Evolutionary conservation across 2,888 invertebrate genomes (phyloP), one percentile per base, ranked within the genome.

Genomic region (Hirtodrosophila confusa): DNA sequence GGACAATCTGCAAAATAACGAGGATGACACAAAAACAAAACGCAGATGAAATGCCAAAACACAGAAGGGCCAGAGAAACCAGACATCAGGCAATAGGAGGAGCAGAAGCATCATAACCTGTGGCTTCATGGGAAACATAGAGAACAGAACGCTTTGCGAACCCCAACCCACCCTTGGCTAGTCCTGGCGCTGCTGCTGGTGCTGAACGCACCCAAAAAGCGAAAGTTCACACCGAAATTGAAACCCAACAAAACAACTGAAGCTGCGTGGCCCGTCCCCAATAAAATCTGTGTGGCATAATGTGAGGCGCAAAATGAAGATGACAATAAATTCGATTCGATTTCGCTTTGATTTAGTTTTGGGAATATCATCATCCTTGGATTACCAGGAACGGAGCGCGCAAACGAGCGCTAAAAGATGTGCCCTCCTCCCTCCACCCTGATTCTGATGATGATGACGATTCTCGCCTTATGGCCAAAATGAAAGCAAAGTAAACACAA

Each of bases 241-340:
- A 84, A 86, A 88, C 88, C 82, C 74, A 73, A 72, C 55, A 76
- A 74, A 37, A 60, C 31, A 56, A 48, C 51, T 53, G 76, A 56
- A 63, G 68, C 60, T 45, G 35, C 55, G 44, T 66, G 56, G 39
- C 49, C 33, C 12, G 2, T 12, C 1, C 23, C 10, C n/a, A 11
- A 23, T 4, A 10, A 48, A 78, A 74, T 75, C 71, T 69, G 78
- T 80, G 77, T 69, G 53, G 75, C 85, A 80, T 84, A 77, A 83
- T 71, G 75, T 77, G 65, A 84, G 87, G 86, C 87, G 64, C 80
- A 86, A 88, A 84, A 84, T 83, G 87, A 78, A 84, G 88, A 80
- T 80, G 84, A 86, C 84, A 86, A 86, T 84, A 88, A 84, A 84
- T 88, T 84, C 88, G 88, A 86, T 84, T 84, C 87, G 84, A 88